phyloP scores from a whole-genome alignment of 2,888 invertebrate species.

The Tethea ocularis region DNA sequence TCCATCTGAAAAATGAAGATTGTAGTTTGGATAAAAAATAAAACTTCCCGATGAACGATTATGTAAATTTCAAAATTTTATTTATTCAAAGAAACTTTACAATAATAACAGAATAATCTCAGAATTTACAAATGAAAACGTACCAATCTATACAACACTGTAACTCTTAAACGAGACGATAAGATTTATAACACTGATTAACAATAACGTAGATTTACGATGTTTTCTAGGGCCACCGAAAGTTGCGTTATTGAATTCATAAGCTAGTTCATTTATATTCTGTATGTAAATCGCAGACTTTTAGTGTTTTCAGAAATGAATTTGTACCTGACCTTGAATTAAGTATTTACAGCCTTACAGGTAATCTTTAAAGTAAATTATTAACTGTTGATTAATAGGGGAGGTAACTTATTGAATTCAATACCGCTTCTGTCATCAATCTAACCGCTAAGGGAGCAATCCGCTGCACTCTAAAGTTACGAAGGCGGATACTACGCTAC shows the following conservation, averaged over 20 bases:
- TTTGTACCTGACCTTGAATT: neutral
- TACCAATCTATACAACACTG: conserved; percentile 83
- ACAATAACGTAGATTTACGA: conserved; percentile 78
- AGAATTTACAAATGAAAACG: conserved; percentile 79
- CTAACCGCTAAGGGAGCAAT: conserved; percentile 77
- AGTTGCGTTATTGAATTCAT: conserved; percentile 65
- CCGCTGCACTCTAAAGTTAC: conserved; percentile 75
- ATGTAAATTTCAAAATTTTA: conserved; percentile 82
- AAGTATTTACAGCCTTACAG: neutral
- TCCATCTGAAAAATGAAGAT: conserved; percentile 40
- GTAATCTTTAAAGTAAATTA: neutral
- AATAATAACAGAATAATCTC: conserved; percentile 80
- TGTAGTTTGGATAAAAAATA: conserved; percentile 42
- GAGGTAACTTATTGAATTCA: conserved; percentile 57
- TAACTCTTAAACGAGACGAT: conserved; percentile 82
- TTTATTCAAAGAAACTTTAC: conserved; percentile 82
- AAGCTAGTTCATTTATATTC: conserved; percentile 16
- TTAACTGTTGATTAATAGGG: conserved; percentile 9
- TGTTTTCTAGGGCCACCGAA: conserved; percentile 75
- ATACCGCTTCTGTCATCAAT: conserved; percentile 57
- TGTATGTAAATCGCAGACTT: neutral
- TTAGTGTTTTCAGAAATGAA: neutral
- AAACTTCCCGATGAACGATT: conserved; percentile 77
- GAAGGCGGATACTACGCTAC: conserved; percentile 76
- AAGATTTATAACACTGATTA: conserved; percentile 82